Evolutionary conservation across 2,797 vertebrate genomes (phyloP).

Genomic region (Malacoraja senta): DNA sequence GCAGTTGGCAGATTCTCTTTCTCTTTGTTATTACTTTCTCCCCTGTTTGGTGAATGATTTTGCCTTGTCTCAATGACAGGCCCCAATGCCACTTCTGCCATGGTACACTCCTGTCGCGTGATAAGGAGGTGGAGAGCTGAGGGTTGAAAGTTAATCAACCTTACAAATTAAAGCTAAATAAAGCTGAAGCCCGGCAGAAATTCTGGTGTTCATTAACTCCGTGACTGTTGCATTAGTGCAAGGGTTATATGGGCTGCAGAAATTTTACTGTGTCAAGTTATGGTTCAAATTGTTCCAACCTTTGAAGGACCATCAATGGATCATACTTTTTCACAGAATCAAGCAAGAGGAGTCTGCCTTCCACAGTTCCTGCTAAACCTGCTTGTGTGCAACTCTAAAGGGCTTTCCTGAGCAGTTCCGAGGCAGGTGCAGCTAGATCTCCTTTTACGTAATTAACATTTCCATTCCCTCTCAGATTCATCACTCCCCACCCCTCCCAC

Average conservation of each 20-base stretch:
- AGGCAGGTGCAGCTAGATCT: too few relatives aligned
- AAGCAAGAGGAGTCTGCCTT: too few relatives aligned
- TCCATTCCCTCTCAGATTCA: too few relatives aligned
- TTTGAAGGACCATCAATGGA: too few relatives aligned
- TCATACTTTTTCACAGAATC: too few relatives aligned
- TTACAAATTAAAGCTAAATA: conserved; percentile 69
- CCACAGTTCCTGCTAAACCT: too few relatives aligned
- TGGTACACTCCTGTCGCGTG: conserved; percentile 54
- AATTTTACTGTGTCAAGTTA: neutral
- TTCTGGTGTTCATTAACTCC: conserved; percentile 67
- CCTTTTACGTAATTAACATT: too few relatives aligned
- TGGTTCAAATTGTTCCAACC: neutral
- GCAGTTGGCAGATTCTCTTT: conserved; percentile 53
- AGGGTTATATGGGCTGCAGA: neutral
- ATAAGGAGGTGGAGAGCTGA: conserved; percentile 57
- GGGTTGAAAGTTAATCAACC: conserved; percentile 71
- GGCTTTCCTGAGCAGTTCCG: too few relatives aligned
- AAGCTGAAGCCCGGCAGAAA: conserved; percentile 65
- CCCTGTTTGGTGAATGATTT: conserved; percentile 57
- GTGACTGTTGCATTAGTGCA: conserved; percentile 46
- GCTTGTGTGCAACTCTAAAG: too few relatives aligned
- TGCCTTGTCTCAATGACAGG: conserved; percentile 59
- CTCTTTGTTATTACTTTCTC: conserved; percentile 58
- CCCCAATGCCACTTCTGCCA: conserved; percentile 67
- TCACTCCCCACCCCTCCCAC: too few relatives aligned